A percentile compares a stretch with the other conserved stretches of the same genome.
phyloP scores from a whole-genome alignment of 2,888 invertebrate genomes.

The Shargacucullia verbasci region DNA sequence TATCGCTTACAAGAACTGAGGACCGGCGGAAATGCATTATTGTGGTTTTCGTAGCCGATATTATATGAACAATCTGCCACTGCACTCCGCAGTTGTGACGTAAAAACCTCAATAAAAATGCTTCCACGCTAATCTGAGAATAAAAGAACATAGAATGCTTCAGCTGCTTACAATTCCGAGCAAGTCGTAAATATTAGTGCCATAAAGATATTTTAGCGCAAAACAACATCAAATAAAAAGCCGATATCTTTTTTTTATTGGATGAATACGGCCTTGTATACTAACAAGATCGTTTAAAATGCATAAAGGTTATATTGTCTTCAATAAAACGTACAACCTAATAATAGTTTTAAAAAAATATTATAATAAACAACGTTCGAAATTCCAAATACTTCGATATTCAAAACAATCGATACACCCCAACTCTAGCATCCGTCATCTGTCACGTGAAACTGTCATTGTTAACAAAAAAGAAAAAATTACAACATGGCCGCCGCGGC shows the following conservation, averaged over 20 bases:
- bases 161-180: conserved; percentile 39
- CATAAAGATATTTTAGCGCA: conserved; percentile 33
- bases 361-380: too few species aligned
- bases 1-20: neutral
- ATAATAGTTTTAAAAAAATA: too few species aligned
- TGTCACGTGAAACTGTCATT: conserved; percentile 55
- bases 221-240: conserved; percentile 25
- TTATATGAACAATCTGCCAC: conserved; percentile 15
- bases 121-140: conserved; percentile 5
- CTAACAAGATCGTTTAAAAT: neutral
- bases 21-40: conserved; percentile 27
- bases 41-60: conserved; percentile 26
- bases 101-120: conserved; percentile 16
- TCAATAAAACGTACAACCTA: too few species aligned
- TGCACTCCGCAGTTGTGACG: conserved; percentile 3
- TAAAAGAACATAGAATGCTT: conserved; percentile 6
- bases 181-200: conserved; percentile 24
- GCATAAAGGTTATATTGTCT: neutral
- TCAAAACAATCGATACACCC: conserved; percentile 9
- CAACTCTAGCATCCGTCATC: conserved; percentile 45
- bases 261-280: neutral
- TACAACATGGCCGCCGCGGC: conserved; percentile 50
- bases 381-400: conserved; percentile 31
- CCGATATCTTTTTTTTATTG: neutral
- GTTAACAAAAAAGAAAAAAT: conserved; percentile 46